Evolutionary conservation across 2,113 vertebrate species (phyloP).

Genomic region (Oxyura jamaicensis): DNA sequence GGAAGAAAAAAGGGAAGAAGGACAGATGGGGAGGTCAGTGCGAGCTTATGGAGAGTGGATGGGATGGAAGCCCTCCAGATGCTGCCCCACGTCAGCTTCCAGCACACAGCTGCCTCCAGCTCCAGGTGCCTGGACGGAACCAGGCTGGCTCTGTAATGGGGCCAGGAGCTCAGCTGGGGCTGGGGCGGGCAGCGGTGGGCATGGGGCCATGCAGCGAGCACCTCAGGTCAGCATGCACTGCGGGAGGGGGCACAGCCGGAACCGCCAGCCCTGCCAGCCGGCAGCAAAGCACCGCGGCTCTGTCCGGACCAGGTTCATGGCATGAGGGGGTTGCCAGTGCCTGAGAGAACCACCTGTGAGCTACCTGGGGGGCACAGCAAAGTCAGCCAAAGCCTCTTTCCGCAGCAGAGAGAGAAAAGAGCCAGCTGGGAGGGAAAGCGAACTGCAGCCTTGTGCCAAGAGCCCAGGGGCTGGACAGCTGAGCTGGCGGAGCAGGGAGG

Average conservation of each 20-base stretch:
- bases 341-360: background rate
- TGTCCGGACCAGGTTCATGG: rapidly evolving
- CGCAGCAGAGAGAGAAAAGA: conserved; percentile 59
- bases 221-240: conserved; percentile 61
- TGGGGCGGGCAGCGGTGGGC: background rate
- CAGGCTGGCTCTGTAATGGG: background rate
- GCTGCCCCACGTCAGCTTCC: background rate
- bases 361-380: conserved; percentile 25
- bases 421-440: conserved; percentile 54
- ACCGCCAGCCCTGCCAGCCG: background rate
- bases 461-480: background rate
- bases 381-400: conserved; percentile 65
- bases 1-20: background rate
- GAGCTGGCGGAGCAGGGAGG: conserved; percentile 5
- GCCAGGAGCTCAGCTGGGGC: background rate
- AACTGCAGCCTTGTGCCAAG: background rate
- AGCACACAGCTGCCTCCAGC: background rate
- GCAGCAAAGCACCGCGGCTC: background rate
- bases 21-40: conserved; percentile 51
- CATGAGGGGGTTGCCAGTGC: background rate
- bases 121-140: background rate
- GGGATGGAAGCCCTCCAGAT: conserved; percentile 46
- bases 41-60: background rate
- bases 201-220: conserved; percentile 36
- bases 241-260: background rate